Evolutionary conservation across 2,888 invertebrate species (phyloP).

Genomic region (Drosophila mimica): DNA sequence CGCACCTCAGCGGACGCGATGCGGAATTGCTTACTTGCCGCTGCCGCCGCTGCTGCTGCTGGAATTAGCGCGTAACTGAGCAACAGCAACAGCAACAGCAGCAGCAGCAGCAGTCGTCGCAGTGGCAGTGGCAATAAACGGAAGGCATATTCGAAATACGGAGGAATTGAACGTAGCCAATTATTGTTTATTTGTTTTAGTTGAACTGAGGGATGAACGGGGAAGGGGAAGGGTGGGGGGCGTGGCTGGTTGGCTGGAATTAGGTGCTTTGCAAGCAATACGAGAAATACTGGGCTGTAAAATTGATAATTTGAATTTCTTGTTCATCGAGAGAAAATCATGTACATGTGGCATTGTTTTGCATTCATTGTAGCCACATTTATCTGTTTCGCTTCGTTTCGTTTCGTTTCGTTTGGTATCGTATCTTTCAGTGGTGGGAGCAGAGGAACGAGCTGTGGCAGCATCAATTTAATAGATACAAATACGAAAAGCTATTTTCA

Average conservation of each 20-base stretch:
- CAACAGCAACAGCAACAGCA: not conserved
- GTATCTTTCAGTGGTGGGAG: constrained; percentile 4
- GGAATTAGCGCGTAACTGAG: constrained; percentile 37
- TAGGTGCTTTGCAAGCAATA: constrained; percentile 52
- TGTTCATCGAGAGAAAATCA: constrained; percentile 41
- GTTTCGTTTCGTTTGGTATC: not conserved
- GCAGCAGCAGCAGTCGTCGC: not conserved
- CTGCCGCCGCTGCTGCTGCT: not conserved
- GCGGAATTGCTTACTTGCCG: constrained; percentile 11
- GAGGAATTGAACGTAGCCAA: constrained; percentile 60
- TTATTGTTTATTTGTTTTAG: constrained; percentile 72
- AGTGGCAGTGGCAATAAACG: constrained; percentile 50
- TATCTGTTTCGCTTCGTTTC: constrained; percentile 19
- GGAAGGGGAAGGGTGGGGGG: not conserved
- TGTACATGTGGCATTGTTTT: constrained; percentile 49
- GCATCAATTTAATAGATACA: constrained; percentile 58
- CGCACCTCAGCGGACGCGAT: constrained; percentile 45
- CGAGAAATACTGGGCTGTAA: constrained; percentile 43
- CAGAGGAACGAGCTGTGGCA: constrained; percentile 28
- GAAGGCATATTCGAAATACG: constrained; percentile 59
- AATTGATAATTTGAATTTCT: constrained; percentile 50
- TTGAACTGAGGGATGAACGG: constrained; percentile 19
- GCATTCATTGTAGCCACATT: constrained; percentile 38
- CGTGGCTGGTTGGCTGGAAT: constrained; percentile 24
- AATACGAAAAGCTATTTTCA: constrained; percentile 65